These are phyloP conservation scores for Alentia gelatinosa DNA, from an alignment of 2,888 invertebrate species.

Conservation along the genomic window DNA sequence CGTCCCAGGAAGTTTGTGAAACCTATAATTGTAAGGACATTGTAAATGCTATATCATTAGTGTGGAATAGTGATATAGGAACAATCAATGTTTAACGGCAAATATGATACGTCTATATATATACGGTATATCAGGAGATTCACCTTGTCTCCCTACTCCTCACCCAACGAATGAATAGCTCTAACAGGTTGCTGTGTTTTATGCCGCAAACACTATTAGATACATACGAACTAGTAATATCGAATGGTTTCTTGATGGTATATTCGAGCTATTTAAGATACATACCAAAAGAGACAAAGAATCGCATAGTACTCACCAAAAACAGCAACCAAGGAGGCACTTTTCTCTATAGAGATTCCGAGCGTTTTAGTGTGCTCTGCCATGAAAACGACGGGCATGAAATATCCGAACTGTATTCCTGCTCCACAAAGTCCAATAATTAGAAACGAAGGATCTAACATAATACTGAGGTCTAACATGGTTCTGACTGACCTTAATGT, in stretches of 20 bases:
- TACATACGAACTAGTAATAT: too few species aligned
- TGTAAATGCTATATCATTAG: neutral
- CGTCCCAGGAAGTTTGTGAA: conserved; percentile 59
- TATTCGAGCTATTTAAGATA: too few species aligned
- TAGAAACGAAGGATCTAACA: conserved; percentile 92
- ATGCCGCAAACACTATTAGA: too few species aligned
- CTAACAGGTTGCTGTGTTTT: neutral
- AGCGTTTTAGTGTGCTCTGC: conserved; percentile 85
- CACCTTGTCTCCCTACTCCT: neutral
- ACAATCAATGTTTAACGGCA: too few species aligned
- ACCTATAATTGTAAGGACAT: conserved; percentile 33
- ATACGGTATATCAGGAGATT: neutral
- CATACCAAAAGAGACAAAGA: neutral
- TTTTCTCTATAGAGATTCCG: conserved; percentile 76
- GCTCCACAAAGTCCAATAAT: conserved; percentile 93
- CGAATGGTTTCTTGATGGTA: too few species aligned
- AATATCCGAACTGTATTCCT: conserved; percentile 94
- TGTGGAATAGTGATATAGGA: too few species aligned
- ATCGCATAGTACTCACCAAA: conserved; percentile 85
- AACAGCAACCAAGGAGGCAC: conserved; percentile 88
- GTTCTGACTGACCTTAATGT: conserved; percentile 76
- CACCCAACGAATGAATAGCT: neutral
- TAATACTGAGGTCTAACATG: conserved; percentile 91
- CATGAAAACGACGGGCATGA: conserved; percentile 93
- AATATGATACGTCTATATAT: neutral